Base-by-base conservation (phyloP, 2,888 invertebrate genomes). In the Lagria hirta region DNA sequence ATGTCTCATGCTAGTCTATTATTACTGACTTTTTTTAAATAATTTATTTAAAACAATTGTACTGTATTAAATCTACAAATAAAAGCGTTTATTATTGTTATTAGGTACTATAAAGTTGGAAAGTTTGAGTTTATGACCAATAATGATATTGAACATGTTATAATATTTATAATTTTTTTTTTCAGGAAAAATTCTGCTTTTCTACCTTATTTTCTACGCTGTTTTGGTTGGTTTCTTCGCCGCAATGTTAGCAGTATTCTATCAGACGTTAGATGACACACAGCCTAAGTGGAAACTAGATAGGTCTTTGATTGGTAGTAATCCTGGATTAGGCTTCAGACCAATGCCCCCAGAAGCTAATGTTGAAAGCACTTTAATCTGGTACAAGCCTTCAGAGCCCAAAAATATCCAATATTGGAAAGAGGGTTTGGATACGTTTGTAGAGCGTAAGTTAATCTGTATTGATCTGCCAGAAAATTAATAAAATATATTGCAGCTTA, bases 131-230 rank as follows among this genome's bases (percentile, higher is more conserved):
- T n/a, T n/a, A n/a, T n/a, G n/a, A n/a, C n/a, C n/a, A n/a, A n/a
- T n/a, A n/a, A n/a, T n/a, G n/a, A n/a, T n/a, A n/a, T n/a, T n/a
- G n/a, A n/a, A n/a, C n/a, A n/a, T n/a, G n/a, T n/a, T n/a, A n/a
- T n/a, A n/a, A n/a, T n/a, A n/a, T n/a, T n/a, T n/a, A 7, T 6
- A 18, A 18, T 57, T 54, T 64, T 71, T 65, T 64, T 69, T 79
- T 83, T 52, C 84, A 95, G 95, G 86, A 58, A 94, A 96, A 79
- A 96, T 98, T 74, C 80, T 91, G 60, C 75, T 96, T 57, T 98
- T 98, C 80, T 99, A 98, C 78, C 74, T 95, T 60, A 83, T 97
- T 72, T 98, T 97, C 81, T 98, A 97, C 77, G 81, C 88, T 55
- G 84, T 83, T 62, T 81, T 98, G 71, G 83, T 88, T 65, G 94